These are phyloP conservation scores for Acrocera orbiculus DNA, from an alignment of 2,888 invertebrate genomes.

Conservation along the genomic window DNA sequence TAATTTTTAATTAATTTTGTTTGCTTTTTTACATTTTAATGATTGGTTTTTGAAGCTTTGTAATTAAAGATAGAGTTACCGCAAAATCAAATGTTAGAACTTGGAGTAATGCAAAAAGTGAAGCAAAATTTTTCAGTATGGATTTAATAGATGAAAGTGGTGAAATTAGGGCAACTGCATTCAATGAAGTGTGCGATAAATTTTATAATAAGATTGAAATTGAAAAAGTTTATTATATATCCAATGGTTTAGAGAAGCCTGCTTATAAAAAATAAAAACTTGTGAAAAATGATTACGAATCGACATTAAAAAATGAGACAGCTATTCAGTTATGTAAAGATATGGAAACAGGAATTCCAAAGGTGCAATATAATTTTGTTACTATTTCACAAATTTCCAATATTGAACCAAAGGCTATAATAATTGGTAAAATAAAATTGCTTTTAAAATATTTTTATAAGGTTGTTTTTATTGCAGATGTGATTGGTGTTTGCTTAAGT, in stretches of 20 bases:
- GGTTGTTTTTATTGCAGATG: constrained; percentile 39
- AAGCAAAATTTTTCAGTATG: constrained; percentile 84
- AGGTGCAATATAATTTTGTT: constrained; percentile 57
- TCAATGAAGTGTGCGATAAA: constrained; percentile 72
- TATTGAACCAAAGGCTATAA: constrained; percentile 44
- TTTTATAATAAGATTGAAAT: constrained; percentile 80
- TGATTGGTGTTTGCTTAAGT: constrained; percentile 72
- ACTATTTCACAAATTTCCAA: constrained; percentile 54
- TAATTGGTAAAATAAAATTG: too few relatives aligned
- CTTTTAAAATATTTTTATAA: too few relatives aligned
- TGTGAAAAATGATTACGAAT: constrained; percentile 88
- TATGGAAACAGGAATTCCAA: constrained; percentile 47
- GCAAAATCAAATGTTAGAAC: constrained; percentile 62
- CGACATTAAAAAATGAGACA: constrained; percentile 69
- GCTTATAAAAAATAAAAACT: constrained; percentile 80
- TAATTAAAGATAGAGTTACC: constrained; percentile 75
- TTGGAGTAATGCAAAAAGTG: constrained; percentile 84
- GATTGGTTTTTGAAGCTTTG: too few relatives aligned
- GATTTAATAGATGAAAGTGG: constrained; percentile 88
- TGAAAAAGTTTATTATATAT: constrained; percentile 74
- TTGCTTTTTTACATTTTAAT: too few relatives aligned
- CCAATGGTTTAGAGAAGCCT: constrained; percentile 67
- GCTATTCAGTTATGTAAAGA: constrained; percentile 39
- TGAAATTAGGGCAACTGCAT: constrained; percentile 83
- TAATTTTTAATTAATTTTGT: too few relatives aligned